phyloP scores from a whole-genome alignment of 1,140 invertebrate species.

The Metopolophium dirhodum region DNA sequence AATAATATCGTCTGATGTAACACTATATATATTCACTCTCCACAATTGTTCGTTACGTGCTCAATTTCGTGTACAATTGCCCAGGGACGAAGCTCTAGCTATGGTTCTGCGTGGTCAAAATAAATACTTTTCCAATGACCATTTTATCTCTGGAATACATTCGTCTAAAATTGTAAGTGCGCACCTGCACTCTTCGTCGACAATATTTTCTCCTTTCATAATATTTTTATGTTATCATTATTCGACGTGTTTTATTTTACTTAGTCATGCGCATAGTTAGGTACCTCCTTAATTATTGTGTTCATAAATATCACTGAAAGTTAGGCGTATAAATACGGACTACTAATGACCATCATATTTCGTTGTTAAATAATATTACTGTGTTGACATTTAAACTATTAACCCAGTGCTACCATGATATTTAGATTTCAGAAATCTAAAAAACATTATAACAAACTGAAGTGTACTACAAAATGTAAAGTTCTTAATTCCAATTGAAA shows the following conservation, averaged over 20 bases:
- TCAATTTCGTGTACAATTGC: neutral
- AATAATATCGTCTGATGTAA: neutral
- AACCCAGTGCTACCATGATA: neutral
- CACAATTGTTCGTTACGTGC: conserved; percentile 1
- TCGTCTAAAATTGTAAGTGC: neutral
- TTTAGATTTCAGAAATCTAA: neutral
- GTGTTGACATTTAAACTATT: neutral
- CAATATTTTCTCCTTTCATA: neutral
- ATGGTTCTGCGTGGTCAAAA: neutral
- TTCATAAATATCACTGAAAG: neutral
- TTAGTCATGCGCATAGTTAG: neutral
- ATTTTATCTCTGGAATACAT: neutral
- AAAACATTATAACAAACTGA: neutral
- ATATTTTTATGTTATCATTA: neutral
- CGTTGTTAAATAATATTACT: neutral
- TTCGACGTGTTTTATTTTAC: neutral
- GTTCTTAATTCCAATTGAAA: neutral
- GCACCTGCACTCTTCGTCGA: neutral
- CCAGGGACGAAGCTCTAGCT: neutral
- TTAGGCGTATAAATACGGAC: no score
- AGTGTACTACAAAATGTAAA: neutral
- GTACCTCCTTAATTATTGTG: neutral
- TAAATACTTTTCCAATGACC: neutral
- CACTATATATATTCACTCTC: neutral
- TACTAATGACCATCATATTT: no score